Evolutionary conservation across 2,888 invertebrate species (phyloP), one percentile per base, ranked within the genome.

Genomic region (Camptogramma bilineatum): DNA sequence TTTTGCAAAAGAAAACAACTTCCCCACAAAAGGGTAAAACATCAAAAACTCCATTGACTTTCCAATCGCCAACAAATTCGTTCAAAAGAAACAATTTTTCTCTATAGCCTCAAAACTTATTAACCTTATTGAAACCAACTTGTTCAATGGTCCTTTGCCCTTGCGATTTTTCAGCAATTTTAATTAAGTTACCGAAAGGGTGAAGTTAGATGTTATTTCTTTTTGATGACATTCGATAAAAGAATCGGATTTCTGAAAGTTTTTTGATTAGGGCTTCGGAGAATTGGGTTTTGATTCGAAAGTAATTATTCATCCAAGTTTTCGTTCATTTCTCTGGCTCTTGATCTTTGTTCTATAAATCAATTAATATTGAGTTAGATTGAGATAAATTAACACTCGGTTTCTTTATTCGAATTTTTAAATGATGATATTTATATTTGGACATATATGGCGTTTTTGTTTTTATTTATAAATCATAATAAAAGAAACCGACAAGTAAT

Each of bases 141-240:
- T 76, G 72, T 54, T 70, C 65, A 71, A 71, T 70, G 72, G 71
- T 60, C 65, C 62, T 70, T 70, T 62, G 72, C 73, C 74, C 62
- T 42, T 46, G 48, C 21, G 10, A 21, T 70, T 69, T 78, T 79
- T 76, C 77, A 73, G 78, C 78, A 73, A 81, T 86, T 88, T 88
- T 90, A 91, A 92, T 91, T 91, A 86, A 90, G 86, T 91, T 86
- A 71, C 70, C 71, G 75, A 81, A 88, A 86, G 89, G 89, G 88
- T 87, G 80, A 54, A 58, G 70, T 78, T 77, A 80, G 80, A 80
- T 83, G 83, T 90, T 87, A 89, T 90, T 89, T 83, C 86, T 87
- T 88, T 90, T 90, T 89, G 87, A 91, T 88, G 90, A 88, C 88
- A 88, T 83, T 84, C 90, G 87, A 91, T 92, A 87, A 90, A 88